These are phyloP conservation scores for Paragorgia papillata DNA, from an alignment of 92 coral and sea anemone species.

Conservation along the genomic window DNA sequence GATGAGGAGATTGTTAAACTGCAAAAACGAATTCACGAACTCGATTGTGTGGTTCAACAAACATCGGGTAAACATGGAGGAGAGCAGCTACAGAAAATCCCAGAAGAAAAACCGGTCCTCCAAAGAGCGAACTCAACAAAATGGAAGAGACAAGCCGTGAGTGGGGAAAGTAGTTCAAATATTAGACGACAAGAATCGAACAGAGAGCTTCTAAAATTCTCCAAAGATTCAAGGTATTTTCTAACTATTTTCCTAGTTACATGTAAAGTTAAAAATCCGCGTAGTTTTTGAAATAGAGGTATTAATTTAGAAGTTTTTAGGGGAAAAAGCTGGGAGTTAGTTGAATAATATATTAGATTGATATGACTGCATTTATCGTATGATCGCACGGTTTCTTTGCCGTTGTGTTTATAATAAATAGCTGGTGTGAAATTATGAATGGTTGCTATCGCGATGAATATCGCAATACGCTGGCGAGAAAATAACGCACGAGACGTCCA, in stretches of 20 bases:
- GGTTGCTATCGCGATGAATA: too few species aligned
- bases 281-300: too few species aligned
- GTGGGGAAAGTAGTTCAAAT: constrained; percentile 94
- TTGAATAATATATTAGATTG: too few species aligned
- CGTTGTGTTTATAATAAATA: too few species aligned
- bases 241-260: too few species aligned
- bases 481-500: too few species aligned
- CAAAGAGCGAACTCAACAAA: constrained; percentile 49
- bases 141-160: constrained; percentile 94
- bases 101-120: constrained; percentile 56
- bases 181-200: constrained; percentile 59
- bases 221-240: constrained; percentile 90
- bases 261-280: too few species aligned
- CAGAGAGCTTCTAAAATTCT: constrained; percentile 80
- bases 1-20: constrained; percentile 77
- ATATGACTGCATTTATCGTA: too few species aligned
- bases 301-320: background rate
- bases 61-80: constrained; percentile 56
- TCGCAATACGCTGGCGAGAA: too few species aligned
- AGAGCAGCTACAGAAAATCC: constrained; percentile 62
- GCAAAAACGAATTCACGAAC: constrained; percentile 90
- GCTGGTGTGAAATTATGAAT: too few species aligned
- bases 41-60: constrained; percentile 94
- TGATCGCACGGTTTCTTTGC: too few species aligned
- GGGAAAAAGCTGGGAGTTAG: background rate